Conservation (phyloP, 2,797 vertebrate species). For the Peromyscus melanophrys region DNA sequence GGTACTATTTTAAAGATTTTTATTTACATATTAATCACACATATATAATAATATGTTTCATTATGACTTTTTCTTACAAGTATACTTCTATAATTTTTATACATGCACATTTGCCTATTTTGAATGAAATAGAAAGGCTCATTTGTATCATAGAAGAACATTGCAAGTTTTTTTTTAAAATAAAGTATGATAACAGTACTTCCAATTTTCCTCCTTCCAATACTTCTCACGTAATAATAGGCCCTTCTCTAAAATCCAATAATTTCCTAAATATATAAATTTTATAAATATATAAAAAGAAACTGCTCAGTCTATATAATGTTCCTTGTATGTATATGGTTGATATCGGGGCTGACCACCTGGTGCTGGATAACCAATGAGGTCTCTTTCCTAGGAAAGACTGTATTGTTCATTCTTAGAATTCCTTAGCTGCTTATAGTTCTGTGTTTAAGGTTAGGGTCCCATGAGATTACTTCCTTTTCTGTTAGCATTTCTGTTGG, state of each 20-base stretch:
- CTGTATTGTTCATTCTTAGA: no score
- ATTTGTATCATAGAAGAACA: background rate
- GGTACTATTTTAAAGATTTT: conserved; percentile 16
- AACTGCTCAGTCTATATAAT: background rate
- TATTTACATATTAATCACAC: background rate
- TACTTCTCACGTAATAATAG: background rate
- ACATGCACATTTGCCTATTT: background rate
- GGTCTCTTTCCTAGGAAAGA: background rate
- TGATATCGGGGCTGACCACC: no score
- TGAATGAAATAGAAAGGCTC: background rate
- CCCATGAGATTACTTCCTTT: background rate
- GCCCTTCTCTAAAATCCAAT: background rate
- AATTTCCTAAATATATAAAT: background rate
- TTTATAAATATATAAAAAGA: background rate
- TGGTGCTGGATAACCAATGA: background rate
- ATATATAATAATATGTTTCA: background rate
- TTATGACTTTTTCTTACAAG: background rate
- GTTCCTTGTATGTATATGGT: background rate
- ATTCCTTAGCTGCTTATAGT: background rate
- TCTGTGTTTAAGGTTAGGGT: background rate
- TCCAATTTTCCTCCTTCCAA: background rate
- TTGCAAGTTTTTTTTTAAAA: background rate
- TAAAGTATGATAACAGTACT: background rate
- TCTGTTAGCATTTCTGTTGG: background rate
- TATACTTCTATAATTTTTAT: background rate